phyloP scores from a whole-genome alignment of 2,113 vertebrate species.

The Jacana jacana region DNA sequence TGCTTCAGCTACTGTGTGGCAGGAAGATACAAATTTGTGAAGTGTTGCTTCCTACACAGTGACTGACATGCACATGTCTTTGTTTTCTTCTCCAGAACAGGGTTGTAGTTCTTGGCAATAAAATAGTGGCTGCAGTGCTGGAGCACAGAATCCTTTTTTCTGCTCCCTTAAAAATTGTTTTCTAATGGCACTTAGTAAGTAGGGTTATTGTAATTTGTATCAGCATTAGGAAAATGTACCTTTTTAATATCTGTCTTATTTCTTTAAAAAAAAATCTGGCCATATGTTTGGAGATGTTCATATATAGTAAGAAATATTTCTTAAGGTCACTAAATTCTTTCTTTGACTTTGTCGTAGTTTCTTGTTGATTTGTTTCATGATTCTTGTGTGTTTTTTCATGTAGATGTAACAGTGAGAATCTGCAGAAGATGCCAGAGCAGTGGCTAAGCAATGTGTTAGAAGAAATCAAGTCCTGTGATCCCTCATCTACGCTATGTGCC shows the following conservation, averaged over 20 bases:
- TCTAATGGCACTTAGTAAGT: background rate
- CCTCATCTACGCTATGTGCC: conserved; percentile 91
- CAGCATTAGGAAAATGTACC: background rate
- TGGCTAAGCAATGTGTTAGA: conserved; percentile 88
- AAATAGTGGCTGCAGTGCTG: background rate
- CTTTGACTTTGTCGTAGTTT: background rate
- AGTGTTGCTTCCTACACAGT: background rate
- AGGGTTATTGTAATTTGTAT: background rate
- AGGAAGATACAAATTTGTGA: background rate
- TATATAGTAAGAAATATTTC: background rate
- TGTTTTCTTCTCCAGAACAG: background rate
- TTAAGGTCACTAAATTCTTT: background rate
- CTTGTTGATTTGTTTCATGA: background rate
- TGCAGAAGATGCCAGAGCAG: conserved; percentile 84
- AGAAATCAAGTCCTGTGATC: conserved; percentile 89
- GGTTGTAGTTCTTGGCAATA: background rate
- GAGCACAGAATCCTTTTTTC: background rate
- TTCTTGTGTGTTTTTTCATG: background rate
- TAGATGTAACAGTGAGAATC: conserved; percentile 79
- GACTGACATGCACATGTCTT: background rate
- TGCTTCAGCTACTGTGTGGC: background rate
- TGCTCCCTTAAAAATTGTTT: background rate
- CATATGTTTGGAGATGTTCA: background rate
- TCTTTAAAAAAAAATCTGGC: background rate
- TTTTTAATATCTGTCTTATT: background rate